Base-by-base conservation (phyloP, 2,888 invertebrate species). In the Polia nebulosa region DNA sequence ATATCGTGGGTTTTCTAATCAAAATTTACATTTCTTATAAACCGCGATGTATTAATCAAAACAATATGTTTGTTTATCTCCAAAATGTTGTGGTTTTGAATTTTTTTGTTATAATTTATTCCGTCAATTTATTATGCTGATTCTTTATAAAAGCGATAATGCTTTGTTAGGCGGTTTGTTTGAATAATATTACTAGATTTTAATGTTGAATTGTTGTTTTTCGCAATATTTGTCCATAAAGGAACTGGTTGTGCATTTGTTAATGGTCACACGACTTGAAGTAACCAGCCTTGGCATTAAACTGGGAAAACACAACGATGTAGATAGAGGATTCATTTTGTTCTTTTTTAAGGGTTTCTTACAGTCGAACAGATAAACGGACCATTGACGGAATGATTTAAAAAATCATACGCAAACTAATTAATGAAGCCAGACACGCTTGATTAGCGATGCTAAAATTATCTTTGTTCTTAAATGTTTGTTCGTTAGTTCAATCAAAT, bases 381-480 rank as follows among this genome's bases (percentile, higher is more conserved):
- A 67, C 57, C 76, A 80, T 58, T 80, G 49, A 76, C 60, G 57
- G 41, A 69, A 80, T 51, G 13, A 47, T 67, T 52, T 51, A 76
- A 76, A 68, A 55, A 45, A 0, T 27, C 17, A 59, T 66, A 22
- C 45, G 25, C 58, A 51, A 67, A 59, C 39, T 60, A 57, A 80
- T 64, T 39, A 80, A 77, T 80, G 70, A 64, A 69, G 45, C 32
- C 56, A 70, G 80, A 80, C 63, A 76, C 36, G 70, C 70, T 61
- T 76, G 29, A 80, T 76, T 76, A 58, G 60, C n/a, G 57, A 45
- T 53, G 76, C 76, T 69, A 70, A 77, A 76, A 41, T 70, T 80
- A 76, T 64, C 70, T 55, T 61, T 80, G 76, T 77, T 75, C 62
- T 60, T 45, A 29, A 44, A 75, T 52, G 34, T 59, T 58, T 74